Base-by-base conservation (phyloP, 2,888 invertebrate species). In the Lycaena phlaeas region DNA sequence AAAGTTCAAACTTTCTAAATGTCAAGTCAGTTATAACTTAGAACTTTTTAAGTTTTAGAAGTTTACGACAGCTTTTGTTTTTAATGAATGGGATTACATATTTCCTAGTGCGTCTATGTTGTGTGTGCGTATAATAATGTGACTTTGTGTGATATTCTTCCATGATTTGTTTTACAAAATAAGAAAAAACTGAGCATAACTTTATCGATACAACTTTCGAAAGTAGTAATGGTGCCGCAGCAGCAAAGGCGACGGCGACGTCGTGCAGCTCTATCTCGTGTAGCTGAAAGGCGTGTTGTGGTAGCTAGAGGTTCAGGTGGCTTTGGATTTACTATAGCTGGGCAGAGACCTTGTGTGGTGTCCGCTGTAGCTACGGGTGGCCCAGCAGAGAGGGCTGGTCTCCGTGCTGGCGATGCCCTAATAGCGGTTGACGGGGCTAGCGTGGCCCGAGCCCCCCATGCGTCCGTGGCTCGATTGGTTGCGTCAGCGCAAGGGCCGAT, bases 321-420 rank as follows among this genome's bases (percentile, higher is more conserved):
- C 5, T 98, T 96, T 68, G 97, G 98, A n/a, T 98, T 98, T 67
- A 98, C 97, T 14, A 97, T 98, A 62, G 96, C 97, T 1, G 97
- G 97, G 2, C 97, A 98, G 69, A 92, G 96, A 63, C 97, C 98
- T 0, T 98, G 97, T 68, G 94, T 97, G 48, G 87, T 98, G 43
- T 96, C 96, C 38, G 96, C 95, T 58, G 97, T 98, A 56, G 96
- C 96, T 1, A 86, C 89, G 34, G 93, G 93, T 1, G 82, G 82
- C 44, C 96, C 97, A 2, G 97, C 97, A 0, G 96, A 96, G 61
- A 87, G 90, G 46, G 95, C 95, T 17, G 97, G 97, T 0, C 79
- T 98, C 12, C 88, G 95, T 15, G 94, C 96, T 25, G 97, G 97
- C 0, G 97, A 98, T 63, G 96, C 95, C 56, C 85, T 98, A 42